phyloP scores from a whole-genome alignment of 2,888 invertebrate genomes.

The Gortyna flavago region DNA sequence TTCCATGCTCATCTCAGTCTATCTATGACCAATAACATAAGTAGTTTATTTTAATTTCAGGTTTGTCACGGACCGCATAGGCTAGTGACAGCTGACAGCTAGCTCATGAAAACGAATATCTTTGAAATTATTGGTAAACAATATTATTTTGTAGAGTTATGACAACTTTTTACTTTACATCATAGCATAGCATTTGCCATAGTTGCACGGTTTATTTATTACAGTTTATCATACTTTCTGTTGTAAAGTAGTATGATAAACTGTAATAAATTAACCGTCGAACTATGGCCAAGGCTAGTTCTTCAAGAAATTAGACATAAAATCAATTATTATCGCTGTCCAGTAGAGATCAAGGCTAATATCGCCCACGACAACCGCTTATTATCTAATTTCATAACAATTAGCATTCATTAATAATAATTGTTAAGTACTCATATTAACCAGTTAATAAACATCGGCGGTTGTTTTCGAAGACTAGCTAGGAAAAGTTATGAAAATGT shows the following conservation, averaged over 20 bases:
- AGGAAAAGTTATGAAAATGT: constrained; percentile 12
- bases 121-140: constrained; percentile 2
- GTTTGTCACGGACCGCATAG: neutral
- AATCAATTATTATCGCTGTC: constrained; percentile 58
- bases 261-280: neutral
- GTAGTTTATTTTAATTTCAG: neutral
- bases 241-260: neutral
- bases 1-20: neutral
- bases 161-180: neutral
- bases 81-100: too few relatives aligned
- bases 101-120: neutral
- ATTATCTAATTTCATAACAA: constrained; percentile 81
- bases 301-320: constrained; percentile 56
- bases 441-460: constrained; percentile 37
- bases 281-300: neutral
- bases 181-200: too few relatives aligned
- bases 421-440: constrained; percentile 71
- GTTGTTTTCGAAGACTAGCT: neutral
- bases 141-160: constrained; percentile 1
- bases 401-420: constrained; percentile 75
- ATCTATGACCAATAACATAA: neutral
- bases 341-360: constrained; percentile 77
- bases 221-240: too few relatives aligned
- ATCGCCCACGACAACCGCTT: constrained; percentile 75
- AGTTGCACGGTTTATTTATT: too few relatives aligned